Conservation (phyloP, 2,797 vertebrate genomes). For the Poecile montanus region DNA sequence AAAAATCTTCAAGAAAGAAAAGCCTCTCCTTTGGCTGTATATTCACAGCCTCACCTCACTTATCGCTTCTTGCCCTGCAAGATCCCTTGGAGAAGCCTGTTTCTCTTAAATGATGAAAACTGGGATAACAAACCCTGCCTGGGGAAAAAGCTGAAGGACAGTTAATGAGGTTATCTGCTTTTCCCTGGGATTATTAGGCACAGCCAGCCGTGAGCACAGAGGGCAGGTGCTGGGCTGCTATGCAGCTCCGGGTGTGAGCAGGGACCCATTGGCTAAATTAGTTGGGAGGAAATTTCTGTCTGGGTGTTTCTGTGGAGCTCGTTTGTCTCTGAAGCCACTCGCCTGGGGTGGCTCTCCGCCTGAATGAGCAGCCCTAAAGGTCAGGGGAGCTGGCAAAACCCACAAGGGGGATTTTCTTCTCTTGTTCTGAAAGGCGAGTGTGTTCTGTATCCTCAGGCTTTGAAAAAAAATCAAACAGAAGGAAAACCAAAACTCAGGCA, state of each 20-base stretch:
- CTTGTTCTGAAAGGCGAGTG: background rate
- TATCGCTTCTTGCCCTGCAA: background rate
- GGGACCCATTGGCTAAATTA: background rate
- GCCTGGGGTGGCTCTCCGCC: background rate
- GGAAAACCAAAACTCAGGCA: background rate
- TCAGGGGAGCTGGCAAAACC: background rate
- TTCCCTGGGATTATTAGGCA: slow-evolving; percentile 4
- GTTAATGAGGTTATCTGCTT: slow-evolving; percentile 38
- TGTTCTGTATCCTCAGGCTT: background rate
- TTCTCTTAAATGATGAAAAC: slow-evolving; percentile 45
- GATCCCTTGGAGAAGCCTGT: slow-evolving; percentile 17
- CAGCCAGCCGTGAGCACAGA: background rate
- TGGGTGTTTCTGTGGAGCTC: background rate
- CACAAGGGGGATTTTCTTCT: background rate
- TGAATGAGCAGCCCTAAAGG: slow-evolving; percentile 8
- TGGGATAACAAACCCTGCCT: slow-evolving; percentile 42
- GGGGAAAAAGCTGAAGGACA: background rate
- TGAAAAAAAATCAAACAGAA: slow-evolving; percentile 6
- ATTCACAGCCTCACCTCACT: background rate
- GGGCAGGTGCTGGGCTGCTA: background rate
- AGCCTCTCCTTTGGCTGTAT: slow-evolving; percentile 13
- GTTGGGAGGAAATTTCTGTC: background rate
- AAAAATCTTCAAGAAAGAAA: background rate
- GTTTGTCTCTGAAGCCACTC: background rate
- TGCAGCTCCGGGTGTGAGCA: background rate